A percentile compares a stretch with the other conserved stretches of the same genome.
Conservation (phyloP, 1,140 invertebrate genomes). For the Aradophagus sp. region DNA sequence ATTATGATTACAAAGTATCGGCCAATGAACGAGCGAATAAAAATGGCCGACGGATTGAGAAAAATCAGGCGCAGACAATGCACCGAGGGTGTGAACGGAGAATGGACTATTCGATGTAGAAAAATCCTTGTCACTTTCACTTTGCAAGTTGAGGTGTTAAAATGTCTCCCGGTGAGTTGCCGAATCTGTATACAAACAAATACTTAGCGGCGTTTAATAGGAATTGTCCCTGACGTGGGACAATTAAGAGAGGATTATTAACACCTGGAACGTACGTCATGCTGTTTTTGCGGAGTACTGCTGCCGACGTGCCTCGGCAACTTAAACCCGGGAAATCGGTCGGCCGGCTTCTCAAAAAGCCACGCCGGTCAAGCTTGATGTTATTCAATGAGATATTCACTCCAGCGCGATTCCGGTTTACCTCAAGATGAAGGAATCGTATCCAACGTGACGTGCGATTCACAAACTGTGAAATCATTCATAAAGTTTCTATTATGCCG, state of each 20-base stretch:
- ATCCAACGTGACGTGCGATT: conserved; percentile 39
- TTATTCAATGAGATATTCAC: conserved; percentile 53
- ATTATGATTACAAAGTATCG: too few relatives aligned
- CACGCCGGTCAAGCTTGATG: conserved; percentile 34
- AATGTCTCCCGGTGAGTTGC: conserved; percentile 54
- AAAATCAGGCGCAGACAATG: too few relatives aligned
- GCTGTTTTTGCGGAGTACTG: conserved; percentile 66
- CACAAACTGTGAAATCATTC: conserved; percentile 44
- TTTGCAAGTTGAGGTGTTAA: conserved; percentile 58
- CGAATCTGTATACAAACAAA: conserved; percentile 70
- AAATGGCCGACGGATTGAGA: too few relatives aligned
- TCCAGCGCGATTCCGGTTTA: conserved; percentile 68
- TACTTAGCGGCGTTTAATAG: conserved; percentile 71
- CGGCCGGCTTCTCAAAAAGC: conserved; percentile 38
- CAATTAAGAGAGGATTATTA: conserved; percentile 74
- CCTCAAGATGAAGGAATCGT: conserved; percentile 27
- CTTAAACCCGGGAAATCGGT: conserved; percentile 35
- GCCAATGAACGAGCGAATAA: too few relatives aligned
- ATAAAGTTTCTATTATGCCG: conserved; percentile 21
- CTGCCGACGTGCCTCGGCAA: conserved; percentile 29
- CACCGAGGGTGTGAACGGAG: conserved; percentile 14
- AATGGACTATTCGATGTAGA: conserved; percentile 26
- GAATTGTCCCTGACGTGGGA: conserved; percentile 63
- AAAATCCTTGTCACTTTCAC: conserved; percentile 51
- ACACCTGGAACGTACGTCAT: conserved; percentile 69